Evolutionary conservation across 2,888 invertebrate species (phyloP).

Genomic region (Drosophila melanocephala): DNA sequence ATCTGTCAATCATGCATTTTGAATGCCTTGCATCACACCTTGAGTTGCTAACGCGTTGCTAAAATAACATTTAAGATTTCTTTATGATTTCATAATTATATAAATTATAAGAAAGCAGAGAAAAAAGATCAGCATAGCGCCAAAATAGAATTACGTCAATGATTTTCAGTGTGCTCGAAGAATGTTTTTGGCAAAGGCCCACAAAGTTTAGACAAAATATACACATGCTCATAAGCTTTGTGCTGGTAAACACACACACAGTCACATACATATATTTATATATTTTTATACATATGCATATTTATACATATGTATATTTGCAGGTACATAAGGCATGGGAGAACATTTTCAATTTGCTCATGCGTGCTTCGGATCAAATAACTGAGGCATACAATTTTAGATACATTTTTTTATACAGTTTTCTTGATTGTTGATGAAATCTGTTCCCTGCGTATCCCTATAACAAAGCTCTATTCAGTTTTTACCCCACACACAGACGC

Average conservation of each 20-base stretch:
- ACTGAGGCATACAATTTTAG: conserved; percentile 66
- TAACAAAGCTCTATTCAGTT: conserved; percentile 33
- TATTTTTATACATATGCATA: conserved; percentile 23
- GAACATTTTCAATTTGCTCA: conserved; percentile 54
- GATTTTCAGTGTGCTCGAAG: conserved; percentile 46
- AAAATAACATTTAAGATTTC: conserved; percentile 39
- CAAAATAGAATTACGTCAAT: conserved; percentile 73
- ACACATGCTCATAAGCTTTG: conserved; percentile 62
- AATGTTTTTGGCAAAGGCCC: conserved; percentile 76
- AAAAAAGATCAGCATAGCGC: conserved; percentile 23
- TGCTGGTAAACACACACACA: conserved; percentile 29
- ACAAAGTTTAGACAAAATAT: conserved; percentile 59
- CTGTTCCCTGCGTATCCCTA: conserved; percentile 28
- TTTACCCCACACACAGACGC: conserved; percentile 34
- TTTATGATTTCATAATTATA: conserved; percentile 80
- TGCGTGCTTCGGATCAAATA: conserved; percentile 71
- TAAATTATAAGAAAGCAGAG: conserved; percentile 58
- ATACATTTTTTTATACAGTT: conserved; percentile 27
- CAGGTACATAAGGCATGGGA: conserved; percentile 60
- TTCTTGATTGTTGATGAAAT: conserved; percentile 25
- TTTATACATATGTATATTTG: conserved; percentile 18
- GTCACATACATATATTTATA: conserved; percentile 19
- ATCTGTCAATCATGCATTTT: conserved; percentile 35
- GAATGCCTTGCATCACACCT: conserved; percentile 51
- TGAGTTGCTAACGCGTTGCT: conserved; percentile 38